These are phyloP conservation scores for Phoxinus dragarum DNA, from an alignment of 2,797 vertebrate genomes.

Conservation along the genomic window DNA sequence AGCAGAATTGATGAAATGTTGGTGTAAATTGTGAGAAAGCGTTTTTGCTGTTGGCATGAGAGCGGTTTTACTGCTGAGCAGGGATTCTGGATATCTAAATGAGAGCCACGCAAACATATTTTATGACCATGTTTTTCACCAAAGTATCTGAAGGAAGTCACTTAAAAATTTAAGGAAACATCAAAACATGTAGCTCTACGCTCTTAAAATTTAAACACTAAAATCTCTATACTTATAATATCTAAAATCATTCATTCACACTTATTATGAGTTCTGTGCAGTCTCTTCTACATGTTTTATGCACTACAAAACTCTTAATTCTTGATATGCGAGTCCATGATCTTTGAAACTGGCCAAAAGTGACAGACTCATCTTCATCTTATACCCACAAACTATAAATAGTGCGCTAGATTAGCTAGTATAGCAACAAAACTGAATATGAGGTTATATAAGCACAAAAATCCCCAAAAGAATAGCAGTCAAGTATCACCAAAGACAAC, in stretches of 20 bases:
- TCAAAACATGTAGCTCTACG: neutral
- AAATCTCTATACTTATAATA: neutral
- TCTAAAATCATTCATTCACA: too few species aligned
- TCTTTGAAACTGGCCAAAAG: neutral
- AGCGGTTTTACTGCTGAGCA: conserved; percentile 41
- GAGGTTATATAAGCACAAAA: neutral
- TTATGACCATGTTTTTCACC: conserved; percentile 3
- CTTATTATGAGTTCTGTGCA: neutral
- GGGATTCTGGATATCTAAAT: conserved; percentile 31
- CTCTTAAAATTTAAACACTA: neutral
- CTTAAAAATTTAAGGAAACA: conserved; percentile 4
- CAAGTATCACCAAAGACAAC: neutral
- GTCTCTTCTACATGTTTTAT: neutral
- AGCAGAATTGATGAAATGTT: conserved; percentile 52
- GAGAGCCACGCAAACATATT: conserved; percentile 18
- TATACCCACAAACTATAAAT: neutral
- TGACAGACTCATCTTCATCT: neutral
- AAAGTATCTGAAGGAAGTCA: neutral
- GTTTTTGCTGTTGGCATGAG: conserved; percentile 15
- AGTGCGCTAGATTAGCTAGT: neutral
- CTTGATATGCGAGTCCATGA: neutral
- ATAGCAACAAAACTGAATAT: neutral
- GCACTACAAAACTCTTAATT: neutral
- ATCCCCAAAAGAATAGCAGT: neutral
- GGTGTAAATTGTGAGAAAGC: conserved; percentile 39